phyloP scores from a whole-genome alignment of 2,113 vertebrate genomes.

The Lepisosteus osseus region DNA sequence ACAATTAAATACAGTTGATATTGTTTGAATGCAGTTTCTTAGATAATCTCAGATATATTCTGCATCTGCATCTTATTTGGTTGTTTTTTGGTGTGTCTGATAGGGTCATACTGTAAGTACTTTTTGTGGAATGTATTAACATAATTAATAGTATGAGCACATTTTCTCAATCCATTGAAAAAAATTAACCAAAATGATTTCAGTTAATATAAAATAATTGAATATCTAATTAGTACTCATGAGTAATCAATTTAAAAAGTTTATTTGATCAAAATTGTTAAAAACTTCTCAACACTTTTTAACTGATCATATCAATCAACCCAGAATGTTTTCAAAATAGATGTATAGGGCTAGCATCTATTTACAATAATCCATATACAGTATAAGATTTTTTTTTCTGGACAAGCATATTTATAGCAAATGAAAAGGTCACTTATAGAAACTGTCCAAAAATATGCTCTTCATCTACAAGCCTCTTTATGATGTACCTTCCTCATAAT shows the following conservation, averaged over 20 bases:
- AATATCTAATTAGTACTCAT: slow-evolving; percentile 39
- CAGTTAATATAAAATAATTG: slow-evolving; percentile 46
- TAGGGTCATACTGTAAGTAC: not conserved
- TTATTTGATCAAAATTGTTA: slow-evolving; percentile 27
- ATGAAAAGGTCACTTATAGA: too few relatives aligned
- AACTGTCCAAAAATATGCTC: too few relatives aligned
- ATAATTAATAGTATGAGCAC: slow-evolving; percentile 17
- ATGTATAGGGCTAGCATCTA: too few relatives aligned
- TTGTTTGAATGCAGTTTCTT: too few relatives aligned
- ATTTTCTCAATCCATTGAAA: slow-evolving; percentile 42
- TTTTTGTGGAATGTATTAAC: slow-evolving; percentile 6
- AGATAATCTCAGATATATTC: not conserved
- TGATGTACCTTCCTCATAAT: too few relatives aligned
- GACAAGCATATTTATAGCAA: too few relatives aligned
- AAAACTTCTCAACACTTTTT: not conserved
- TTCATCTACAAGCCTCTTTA: too few relatives aligned
- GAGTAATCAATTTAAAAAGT: slow-evolving; percentile 38
- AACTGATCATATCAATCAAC: too few relatives aligned
- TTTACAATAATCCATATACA: too few relatives aligned
- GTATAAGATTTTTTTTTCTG: too few relatives aligned
- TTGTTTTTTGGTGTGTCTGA: slow-evolving; percentile 10
- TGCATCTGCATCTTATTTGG: slow-evolving; percentile 8
- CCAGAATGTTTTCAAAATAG: too few relatives aligned
- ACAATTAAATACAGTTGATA: too few relatives aligned
- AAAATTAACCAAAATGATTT: slow-evolving; percentile 31